These are phyloP conservation scores for Drosophila busckii DNA, from an alignment of 1,140 invertebrate genomes.

Conservation along the genomic window DNA sequence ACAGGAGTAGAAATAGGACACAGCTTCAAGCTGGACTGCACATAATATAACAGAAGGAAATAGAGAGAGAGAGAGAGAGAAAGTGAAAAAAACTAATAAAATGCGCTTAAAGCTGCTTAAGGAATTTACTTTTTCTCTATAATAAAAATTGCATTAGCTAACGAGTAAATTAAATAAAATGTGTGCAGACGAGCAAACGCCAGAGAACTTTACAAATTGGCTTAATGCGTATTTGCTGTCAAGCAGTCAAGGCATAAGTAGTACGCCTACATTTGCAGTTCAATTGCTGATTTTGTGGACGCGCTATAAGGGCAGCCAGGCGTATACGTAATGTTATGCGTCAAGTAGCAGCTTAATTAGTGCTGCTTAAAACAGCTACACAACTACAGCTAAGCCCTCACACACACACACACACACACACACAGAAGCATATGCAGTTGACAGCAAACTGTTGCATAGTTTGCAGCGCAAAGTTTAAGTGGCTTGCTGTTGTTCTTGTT, in stretches of 20 bases:
- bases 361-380: neutral
- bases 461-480: slow-evolving; percentile 13
- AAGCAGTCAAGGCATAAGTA: too few species aligned
- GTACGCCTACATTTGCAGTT: too few species aligned
- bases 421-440: neutral
- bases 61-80: too few species aligned
- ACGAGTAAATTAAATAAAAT: slow-evolving; percentile 61
- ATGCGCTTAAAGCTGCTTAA: slow-evolving; percentile 17
- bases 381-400: neutral
- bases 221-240: slow-evolving; percentile 25
- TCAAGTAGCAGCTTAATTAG: too few species aligned
- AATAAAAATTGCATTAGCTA: slow-evolving; percentile 59
- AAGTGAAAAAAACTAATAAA: slow-evolving; percentile 28
- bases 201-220: slow-evolving; percentile 32
- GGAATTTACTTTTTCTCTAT: slow-evolving; percentile 41
- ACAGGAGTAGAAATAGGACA: neutral
- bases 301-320: too few species aligned
- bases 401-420: neutral
- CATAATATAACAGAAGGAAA: too few species aligned
- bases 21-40: too few species aligned
- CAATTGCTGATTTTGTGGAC: too few species aligned
- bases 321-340: too few species aligned
- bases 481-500: slow-evolving; percentile 3
- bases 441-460: slow-evolving; percentile 44
- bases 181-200: slow-evolving; percentile 3